Percentiles rank a stretch among this genome's conserved stretches.
phyloP scores from a whole-genome alignment of 2,113 vertebrate species.

The Camarhynchus parvulus region DNA sequence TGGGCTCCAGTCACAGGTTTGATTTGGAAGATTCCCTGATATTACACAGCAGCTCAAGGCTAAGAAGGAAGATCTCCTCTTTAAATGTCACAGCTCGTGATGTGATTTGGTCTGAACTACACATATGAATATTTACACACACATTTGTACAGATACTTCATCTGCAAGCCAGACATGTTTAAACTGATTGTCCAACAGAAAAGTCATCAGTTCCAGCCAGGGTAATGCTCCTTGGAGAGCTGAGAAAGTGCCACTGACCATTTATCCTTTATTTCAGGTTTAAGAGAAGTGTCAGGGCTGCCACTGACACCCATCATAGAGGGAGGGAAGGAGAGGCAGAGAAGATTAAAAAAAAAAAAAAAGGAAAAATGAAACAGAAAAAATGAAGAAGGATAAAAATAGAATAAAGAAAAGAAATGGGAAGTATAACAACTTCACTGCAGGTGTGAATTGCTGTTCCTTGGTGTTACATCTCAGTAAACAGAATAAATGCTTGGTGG shows the following conservation, averaged over 20 bases:
- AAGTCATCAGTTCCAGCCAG: not conserved
- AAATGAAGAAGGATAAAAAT: conserved; percentile 68
- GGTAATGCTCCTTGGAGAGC: not conserved
- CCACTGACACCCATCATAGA: not conserved
- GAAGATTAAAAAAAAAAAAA: not conserved
- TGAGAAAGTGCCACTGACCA: not conserved
- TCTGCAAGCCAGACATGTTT: not conserved
- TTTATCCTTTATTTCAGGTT: not conserved
- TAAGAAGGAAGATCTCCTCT: not conserved
- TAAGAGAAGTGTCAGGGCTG: not conserved
- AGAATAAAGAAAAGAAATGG: conserved; percentile 59
- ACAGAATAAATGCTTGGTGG: conserved; percentile 72
- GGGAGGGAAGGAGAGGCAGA: not conserved
- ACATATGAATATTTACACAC: not conserved
- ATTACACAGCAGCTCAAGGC: not conserved
- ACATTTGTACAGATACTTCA: not conserved
- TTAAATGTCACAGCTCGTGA: not conserved
- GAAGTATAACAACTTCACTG: conserved; percentile 51
- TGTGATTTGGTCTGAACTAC: not conserved
- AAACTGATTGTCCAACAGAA: not conserved
- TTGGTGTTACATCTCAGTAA: conserved; percentile 65
- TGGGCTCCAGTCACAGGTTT: not conserved
- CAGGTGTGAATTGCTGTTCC: conserved; percentile 66
- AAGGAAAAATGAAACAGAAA: not conserved
- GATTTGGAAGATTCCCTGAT: not conserved